Evolutionary conservation across 1,140 invertebrate species (phyloP).

Genomic region (Bombus balteatus): DNA sequence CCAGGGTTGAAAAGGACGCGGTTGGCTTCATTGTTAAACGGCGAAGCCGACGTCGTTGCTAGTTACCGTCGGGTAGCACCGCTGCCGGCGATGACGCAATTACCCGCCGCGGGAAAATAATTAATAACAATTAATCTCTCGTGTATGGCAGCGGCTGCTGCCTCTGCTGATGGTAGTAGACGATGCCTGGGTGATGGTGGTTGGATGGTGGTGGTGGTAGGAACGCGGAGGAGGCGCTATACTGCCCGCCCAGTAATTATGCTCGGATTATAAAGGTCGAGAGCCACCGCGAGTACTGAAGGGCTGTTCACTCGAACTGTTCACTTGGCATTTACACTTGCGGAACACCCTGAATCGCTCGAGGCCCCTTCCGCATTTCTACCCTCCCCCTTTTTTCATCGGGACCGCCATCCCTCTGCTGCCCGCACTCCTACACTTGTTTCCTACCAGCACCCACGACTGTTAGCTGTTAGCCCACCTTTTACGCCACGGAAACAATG

Average conservation of each 20-base stretch:
- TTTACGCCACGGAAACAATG: slow-evolving; percentile 68
- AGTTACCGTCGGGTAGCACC: slow-evolving; percentile 53
- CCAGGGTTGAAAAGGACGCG: slow-evolving; percentile 72
- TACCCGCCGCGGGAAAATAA: slow-evolving; percentile 80
- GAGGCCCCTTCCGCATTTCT: slow-evolving; percentile 56
- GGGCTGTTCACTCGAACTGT: slow-evolving; percentile 82
- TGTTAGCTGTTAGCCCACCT: slow-evolving; percentile 67
- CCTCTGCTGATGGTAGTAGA: slow-evolving; percentile 44
- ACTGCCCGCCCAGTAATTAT: slow-evolving; percentile 79
- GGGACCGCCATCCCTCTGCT: slow-evolving; percentile 24
- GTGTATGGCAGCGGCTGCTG: slow-evolving; percentile 69
- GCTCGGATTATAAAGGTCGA: slow-evolving; percentile 82
- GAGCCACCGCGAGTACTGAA: slow-evolving; percentile 76
- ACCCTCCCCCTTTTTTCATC: slow-evolving; percentile 39
- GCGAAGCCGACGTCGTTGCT: slow-evolving; percentile 64
- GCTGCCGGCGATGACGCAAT: slow-evolving; percentile 79
- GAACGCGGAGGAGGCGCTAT: slow-evolving; percentile 62
- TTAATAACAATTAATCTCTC: slow-evolving; percentile 83
- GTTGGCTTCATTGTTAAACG: slow-evolving; percentile 78
- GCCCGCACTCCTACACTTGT: slow-evolving; percentile 49
- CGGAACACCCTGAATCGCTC: slow-evolving; percentile 74
- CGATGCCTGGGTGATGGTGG: slow-evolving; percentile 54
- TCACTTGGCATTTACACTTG: slow-evolving; percentile 82
- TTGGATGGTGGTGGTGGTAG: slow-evolving; percentile 33
- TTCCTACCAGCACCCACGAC: slow-evolving; percentile 46